Evolutionary conservation across 2,797 vertebrate species (phyloP), one percentile per base, ranked within the genome.

Genomic region (Chromobotia macracanthus): DNA sequence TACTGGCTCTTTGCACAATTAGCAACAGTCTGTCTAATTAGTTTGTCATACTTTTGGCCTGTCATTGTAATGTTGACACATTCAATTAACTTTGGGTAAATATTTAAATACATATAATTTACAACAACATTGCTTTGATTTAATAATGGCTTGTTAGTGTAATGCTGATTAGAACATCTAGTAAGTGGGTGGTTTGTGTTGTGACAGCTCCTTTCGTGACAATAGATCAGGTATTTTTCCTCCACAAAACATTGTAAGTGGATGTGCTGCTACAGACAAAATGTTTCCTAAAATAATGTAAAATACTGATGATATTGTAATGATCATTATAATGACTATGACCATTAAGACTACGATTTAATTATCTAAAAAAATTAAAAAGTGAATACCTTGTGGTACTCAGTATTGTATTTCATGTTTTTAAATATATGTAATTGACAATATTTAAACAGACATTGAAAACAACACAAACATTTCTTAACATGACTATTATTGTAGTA

Each of bases 81-180:
- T 91, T 91, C 88, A 80, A 83, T 92, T 89, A 89, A 86, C 75
- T 84, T 66, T 87, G 66, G 0, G 15, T 77, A 82, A 84, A 89
- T 88, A 77, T 80, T 86, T 90, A 82, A 89, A 89, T 91, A 90
- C 87, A 89, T 86, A 84, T 91, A 86, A 91, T 89, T 89, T 83
- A 87, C 84, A 90, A 86, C 88, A 90, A 92, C 89, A 88, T 83
- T 88, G 86, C n/a, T n/a, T n/a, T n/a, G n/a, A n/a, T n/a, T n/a
- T n/a, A n/a, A n/a, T n/a, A n/a, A n/a, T n/a, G n/a, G n/a, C n/a
- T n/a, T n/a, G n/a, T n/a, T n/a, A n/a, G n/a, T n/a, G n/a, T n/a
- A n/a, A n/a, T n/a, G n/a, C n/a, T n/a, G n/a, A n/a, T n/a, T n/a
- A 21, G 75, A 84, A 85, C 74, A 70, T 79, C 79, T 74, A 81